A percentile compares a stretch with the other conserved stretches of the same genome.
phyloP scores from a whole-genome alignment of 2,888 invertebrate species.

The Pammene fasciana region DNA sequence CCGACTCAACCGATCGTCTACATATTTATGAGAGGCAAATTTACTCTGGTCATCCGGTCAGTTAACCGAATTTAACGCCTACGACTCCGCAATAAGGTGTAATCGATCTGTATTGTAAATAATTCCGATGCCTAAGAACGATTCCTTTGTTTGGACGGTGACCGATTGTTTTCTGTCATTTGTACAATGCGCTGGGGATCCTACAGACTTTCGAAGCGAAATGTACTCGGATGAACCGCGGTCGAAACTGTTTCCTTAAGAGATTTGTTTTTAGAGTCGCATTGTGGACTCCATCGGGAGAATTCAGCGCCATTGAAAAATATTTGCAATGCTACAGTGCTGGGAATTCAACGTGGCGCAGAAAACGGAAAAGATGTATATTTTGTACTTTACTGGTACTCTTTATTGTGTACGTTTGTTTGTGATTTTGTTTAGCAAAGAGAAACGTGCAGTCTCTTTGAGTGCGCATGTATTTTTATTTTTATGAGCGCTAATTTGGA shows the following conservation, averaged over 20 bases:
- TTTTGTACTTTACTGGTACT: constrained; percentile 17
- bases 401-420: constrained; percentile 17
- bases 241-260: constrained; percentile 54
- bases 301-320: constrained; percentile 34
- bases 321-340: constrained; percentile 32
- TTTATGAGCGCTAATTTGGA: constrained; percentile 21
- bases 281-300: constrained; percentile 35
- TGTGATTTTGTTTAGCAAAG: constrained; percentile 24
- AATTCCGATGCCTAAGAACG: constrained; percentile 46
- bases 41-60: constrained; percentile 23
- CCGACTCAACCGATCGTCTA: constrained; percentile 50
- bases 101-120: constrained; percentile 22
- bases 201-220: constrained; percentile 45
- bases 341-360: constrained; percentile 7
- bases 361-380: constrained; percentile 20
- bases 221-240: constrained; percentile 47
- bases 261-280: constrained; percentile 42
- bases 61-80: constrained; percentile 37
- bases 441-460: constrained; percentile 27
- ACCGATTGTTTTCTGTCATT: constrained; percentile 53
- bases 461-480: constrained; percentile 12
- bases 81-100: constrained; percentile 20
- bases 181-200: constrained; percentile 37
- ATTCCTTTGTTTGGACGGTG: constrained; percentile 50
- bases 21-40: constrained; percentile 59